Evolutionary conservation across 2,113 vertebrate species (phyloP).

Genomic region (Apeltes quadracus): DNA sequence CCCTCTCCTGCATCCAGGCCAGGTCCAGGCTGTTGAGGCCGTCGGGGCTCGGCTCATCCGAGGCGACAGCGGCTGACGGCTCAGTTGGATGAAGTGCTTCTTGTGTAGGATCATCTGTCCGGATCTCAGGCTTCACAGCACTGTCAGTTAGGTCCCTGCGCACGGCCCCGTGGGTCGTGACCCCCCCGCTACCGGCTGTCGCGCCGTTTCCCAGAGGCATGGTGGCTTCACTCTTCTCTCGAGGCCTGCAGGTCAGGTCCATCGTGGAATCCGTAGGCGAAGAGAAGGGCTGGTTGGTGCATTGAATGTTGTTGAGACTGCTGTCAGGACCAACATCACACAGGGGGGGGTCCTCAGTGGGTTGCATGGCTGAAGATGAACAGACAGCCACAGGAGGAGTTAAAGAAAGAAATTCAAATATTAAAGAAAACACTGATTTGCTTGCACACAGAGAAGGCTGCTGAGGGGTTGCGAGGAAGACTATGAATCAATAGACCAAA

Average conservation of each 20-base stretch:
- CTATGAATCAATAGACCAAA: not conserved
- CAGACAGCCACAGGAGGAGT: not conserved
- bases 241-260: slow-evolving; percentile 59
- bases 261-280: slow-evolving; percentile 40
- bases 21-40: slow-evolving; percentile 65
- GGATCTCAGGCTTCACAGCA: slow-evolving; percentile 52
- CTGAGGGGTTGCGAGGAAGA: not conserved
- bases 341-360: slow-evolving; percentile 31
- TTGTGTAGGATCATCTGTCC: slow-evolving; percentile 29
- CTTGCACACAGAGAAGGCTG: not conserved
- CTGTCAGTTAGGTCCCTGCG: slow-evolving; percentile 22
- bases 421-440: not conserved
- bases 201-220: slow-evolving; percentile 22
- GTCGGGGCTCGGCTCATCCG: slow-evolving; percentile 55
- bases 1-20: slow-evolving; percentile 75
- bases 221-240: slow-evolving; percentile 43
- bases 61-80: slow-evolving; percentile 31
- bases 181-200: not conserved
- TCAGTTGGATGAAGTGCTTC: slow-evolving; percentile 44
- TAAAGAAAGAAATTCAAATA: not conserved
- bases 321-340: slow-evolving; percentile 27
- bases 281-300: slow-evolving; percentile 12
- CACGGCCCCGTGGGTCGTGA: not conserved
- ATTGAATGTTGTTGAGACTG: slow-evolving; percentile 13
- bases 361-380: slow-evolving; percentile 42